A percentile compares a stretch with the other conserved stretches of the same genome.
phyloP scores from a whole-genome alignment of 2,797 vertebrate species.

The Chromis chromis region DNA sequence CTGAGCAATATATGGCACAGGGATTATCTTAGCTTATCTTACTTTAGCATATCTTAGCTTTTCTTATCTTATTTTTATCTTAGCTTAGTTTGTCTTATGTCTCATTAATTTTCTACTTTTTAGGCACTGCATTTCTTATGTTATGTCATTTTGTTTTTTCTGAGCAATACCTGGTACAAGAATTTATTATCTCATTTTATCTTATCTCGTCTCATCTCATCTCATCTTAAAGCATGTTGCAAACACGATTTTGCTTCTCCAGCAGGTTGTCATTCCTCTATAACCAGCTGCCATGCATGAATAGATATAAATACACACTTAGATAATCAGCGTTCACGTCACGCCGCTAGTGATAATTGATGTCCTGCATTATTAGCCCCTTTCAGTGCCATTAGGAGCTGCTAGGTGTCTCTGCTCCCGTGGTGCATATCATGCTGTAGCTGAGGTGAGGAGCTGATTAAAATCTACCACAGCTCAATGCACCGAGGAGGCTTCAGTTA shows the following conservation, averaged over 20 bases:
- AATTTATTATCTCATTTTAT: too few species aligned
- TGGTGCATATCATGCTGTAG: constrained; percentile 52
- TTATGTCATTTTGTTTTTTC: too few species aligned
- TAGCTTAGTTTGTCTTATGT: too few species aligned
- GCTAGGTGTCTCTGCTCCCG: constrained; percentile 45
- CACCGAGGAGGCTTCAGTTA: constrained; percentile 68
- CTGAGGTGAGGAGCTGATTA: constrained; percentile 74
- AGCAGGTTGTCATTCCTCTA: constrained; percentile 19
- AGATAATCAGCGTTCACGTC: constrained; percentile 44
- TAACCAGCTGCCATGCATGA: constrained; percentile 7
- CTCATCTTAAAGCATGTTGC: not conserved
- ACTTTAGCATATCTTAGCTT: constrained; percentile 9
- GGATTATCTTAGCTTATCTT: too few species aligned
- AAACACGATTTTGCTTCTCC: constrained; percentile 24
- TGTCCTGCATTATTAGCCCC: constrained; percentile 67
- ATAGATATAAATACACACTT: constrained; percentile 34
- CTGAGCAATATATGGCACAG: too few species aligned
- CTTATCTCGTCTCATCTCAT: too few species aligned
- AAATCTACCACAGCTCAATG: constrained; percentile 76
- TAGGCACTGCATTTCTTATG: too few species aligned
- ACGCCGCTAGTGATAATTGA: constrained; percentile 63
- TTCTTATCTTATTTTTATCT: too few species aligned
- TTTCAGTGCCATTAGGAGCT: constrained; percentile 61
- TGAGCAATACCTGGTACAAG: too few species aligned
- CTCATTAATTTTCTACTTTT: too few species aligned